These are phyloP conservation scores for Prosopocoilus inquinatus DNA, from an alignment of 2,888 invertebrate genomes.

Conservation along the genomic window DNA sequence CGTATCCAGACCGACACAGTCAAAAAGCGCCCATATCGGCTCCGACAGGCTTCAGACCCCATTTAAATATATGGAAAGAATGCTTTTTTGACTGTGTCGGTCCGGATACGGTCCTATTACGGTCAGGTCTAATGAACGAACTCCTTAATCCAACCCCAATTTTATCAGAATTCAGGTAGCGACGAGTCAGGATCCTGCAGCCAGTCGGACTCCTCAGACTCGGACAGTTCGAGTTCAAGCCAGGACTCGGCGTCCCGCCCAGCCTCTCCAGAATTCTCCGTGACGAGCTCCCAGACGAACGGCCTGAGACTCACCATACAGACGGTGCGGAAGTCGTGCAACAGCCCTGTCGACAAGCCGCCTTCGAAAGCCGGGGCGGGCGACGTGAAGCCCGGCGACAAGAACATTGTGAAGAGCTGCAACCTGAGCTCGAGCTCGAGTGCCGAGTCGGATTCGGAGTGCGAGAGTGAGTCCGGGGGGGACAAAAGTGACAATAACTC, in stretches of 20 bases:
- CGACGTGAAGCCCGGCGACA: constrained; percentile 20
- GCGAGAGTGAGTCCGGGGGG: constrained; percentile 52
- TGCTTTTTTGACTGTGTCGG: too few species aligned
- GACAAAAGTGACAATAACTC: constrained; percentile 38
- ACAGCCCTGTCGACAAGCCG: constrained; percentile 40
- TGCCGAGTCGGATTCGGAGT: constrained; percentile 48
- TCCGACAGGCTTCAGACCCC: too few species aligned
- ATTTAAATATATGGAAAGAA: too few species aligned
- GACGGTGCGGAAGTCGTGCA: constrained; percentile 56
- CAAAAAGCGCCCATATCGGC: too few species aligned
- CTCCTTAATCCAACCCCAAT: not conserved
- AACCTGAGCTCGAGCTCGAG: constrained; percentile 54
- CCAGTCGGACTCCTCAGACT: constrained; percentile 48
- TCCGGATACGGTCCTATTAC: too few species aligned
- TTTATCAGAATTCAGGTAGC: constrained; percentile 51
- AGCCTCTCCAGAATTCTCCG: constrained; percentile 58
- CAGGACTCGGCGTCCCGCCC: constrained; percentile 46
- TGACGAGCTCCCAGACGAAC: constrained; percentile 60
- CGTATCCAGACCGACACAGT: too few species aligned
- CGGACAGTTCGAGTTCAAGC: constrained; percentile 48
- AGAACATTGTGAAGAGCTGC: constrained; percentile 38
- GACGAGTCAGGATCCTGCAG: constrained; percentile 50
- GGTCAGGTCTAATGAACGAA: too few species aligned
- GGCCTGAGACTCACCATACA: constrained; percentile 62
- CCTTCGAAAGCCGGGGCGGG: constrained; percentile 19